Evolutionary conservation across 2,113 vertebrate species (phyloP), one percentile per base, ranked within the genome.

Genomic region (Symphodus melops): DNA sequence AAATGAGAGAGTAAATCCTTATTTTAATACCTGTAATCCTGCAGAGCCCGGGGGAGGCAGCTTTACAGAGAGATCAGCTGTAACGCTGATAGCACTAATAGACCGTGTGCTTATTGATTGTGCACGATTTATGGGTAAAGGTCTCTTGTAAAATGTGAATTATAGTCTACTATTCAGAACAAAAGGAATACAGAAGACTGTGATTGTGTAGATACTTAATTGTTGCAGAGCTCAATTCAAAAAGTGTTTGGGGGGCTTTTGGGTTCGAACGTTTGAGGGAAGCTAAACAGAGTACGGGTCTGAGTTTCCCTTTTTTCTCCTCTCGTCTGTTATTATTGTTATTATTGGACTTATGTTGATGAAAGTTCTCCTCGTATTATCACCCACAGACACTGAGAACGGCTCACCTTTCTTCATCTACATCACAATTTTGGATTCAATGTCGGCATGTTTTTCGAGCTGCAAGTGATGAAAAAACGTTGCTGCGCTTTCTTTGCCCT

Each of bases 1-100:
- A 49, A 75, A 48, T 2, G 54, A 28, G 72, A 42, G 23, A 64
- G 53, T 68, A 67, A 57, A 76, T 37, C 68, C 44, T 66, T 21
- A 76, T 42, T 39, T 80, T 63, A 72, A 71, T 58, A 62, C 56
- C 53, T 63, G 62, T 67, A 63, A 75, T 71, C 81, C 67, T 64
- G 8, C 33, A 16, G 61, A 62, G 66, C 75, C 60, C 61, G 19
- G 33, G 54, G 60, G 71, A 13, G 39, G 37, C 48, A 55, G 72
- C 69, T 52, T 77, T 62, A 72, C 52, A 44, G 44, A 68, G 33
- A 56, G 54, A n/a, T n/a, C n/a, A 62, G 64, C 68, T 55, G 52
- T 71, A 66, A 65, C 48, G 12, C 42, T n/a, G 39, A 41, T 21
- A 68, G 59, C 42, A 54, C 51, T 58, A 62, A 11, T 7, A 59